These are phyloP conservation scores for Rhea americana DNA, from an alignment of 2,113 vertebrate genomes.

Conservation along the genomic window DNA sequence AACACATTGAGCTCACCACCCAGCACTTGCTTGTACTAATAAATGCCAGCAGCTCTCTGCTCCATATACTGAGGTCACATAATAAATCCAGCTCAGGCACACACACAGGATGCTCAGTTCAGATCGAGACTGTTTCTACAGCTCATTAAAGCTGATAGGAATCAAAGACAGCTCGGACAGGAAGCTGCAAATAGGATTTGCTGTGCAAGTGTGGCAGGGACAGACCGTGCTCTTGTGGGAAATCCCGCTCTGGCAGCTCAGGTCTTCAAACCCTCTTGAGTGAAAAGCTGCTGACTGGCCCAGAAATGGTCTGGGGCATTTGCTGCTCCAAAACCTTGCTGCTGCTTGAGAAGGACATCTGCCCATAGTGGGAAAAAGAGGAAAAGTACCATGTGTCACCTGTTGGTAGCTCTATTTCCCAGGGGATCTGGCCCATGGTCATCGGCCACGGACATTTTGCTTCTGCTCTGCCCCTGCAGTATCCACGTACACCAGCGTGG, in stretches of 20 bases:
- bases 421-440: background rate
- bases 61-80: background rate
- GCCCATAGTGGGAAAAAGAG: too few species aligned
- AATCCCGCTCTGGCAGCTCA: background rate
- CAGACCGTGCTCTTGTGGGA: rapidly evolving
- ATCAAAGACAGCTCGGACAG: background rate
- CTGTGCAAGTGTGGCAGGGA: background rate
- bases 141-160: background rate
- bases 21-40: background rate
- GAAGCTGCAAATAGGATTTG: background rate
- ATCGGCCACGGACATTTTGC: background rate
- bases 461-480: background rate
- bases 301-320: background rate
- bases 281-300: background rate
- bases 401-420: background rate
- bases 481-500: background rate
- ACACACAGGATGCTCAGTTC: background rate
- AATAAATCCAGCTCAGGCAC: background rate
- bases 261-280: background rate
- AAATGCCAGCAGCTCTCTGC: background rate
- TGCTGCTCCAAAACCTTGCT: background rate
- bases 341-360: background rate
- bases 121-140: background rate
- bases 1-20: background rate
- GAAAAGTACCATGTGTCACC: too few species aligned